Percentiles rank a stretch among this genome's conserved stretches.
Evolutionary conservation across 2,888 invertebrate species (phyloP).

Genomic region (Antitype chi): DNA sequence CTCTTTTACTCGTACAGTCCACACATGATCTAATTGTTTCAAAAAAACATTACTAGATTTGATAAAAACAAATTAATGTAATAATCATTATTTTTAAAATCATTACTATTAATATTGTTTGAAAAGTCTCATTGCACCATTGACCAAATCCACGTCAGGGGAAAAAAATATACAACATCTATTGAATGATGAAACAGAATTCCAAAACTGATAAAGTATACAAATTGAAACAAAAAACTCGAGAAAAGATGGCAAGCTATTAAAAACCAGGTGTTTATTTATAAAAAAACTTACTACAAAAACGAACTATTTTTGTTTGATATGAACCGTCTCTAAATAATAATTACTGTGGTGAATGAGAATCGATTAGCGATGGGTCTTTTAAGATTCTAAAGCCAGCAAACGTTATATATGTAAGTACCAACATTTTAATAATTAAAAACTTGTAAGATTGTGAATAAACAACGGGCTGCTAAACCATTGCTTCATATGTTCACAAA

Average conservation of each 20-base stretch:
- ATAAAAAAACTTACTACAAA: conserved; percentile 46
- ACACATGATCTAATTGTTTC: neutral
- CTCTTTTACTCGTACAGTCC: neutral
- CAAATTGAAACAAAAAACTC: conserved; percentile 51
- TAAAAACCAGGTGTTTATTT: conserved; percentile 54
- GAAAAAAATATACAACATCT: neutral
- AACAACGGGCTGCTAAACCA: too few relatives aligned
- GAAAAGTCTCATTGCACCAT: neutral
- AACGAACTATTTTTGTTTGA: conserved; percentile 59
- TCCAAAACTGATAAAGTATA: conserved; percentile 14
- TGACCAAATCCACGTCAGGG: neutral
- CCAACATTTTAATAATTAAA: neutral
- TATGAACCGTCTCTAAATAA: conserved; percentile 66
- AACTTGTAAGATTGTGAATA: too few relatives aligned
- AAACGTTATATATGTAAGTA: conserved; percentile 2
- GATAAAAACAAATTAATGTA: neutral
- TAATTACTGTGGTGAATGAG: conserved; percentile 62
- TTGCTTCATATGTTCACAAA: too few relatives aligned
- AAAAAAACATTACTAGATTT: neutral
- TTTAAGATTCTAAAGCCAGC: conserved; percentile 22
- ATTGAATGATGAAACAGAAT: conserved; percentile 6
- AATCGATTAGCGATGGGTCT: conserved; percentile 36
- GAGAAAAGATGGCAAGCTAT: conserved; percentile 39
- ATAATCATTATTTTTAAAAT: neutral
- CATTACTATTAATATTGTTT: too few relatives aligned